Base-by-base conservation (phyloP, 2,797 vertebrate genomes). In the Falco rusticolus region DNA sequence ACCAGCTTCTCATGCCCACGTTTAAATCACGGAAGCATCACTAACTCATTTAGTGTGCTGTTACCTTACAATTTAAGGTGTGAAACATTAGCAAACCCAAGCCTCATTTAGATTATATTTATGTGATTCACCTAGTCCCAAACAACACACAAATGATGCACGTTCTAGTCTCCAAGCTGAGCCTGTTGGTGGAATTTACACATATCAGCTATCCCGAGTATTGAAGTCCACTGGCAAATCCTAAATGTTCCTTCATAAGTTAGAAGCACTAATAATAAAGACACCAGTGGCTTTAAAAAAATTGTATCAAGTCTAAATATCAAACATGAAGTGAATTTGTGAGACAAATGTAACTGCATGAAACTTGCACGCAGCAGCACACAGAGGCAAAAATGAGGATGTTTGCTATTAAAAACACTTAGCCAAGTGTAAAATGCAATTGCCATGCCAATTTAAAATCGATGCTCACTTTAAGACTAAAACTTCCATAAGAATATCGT, bases 21-120 rank as follows among this genome's bases (percentile, higher is more conserved):
- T 84, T 94, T 56, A 95, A 95, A 93, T 89, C 70, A 87, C 14
- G 50, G 75, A 85, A 94, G 71, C 13, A 61, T 82, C 93, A 37
- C 69, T 41, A 87, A 59, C 8, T 80, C 77, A 77, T 43, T 8
- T 33, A 43, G 53, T 17, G 41, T 19, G 65, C 8, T 34, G 59
- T 21, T 48, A 28, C 34, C 54, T 72, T 56, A 47, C 39, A 50
- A 31, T 63, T 96, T 64, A 87, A 77, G 16, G 50, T 77, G 39
- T 37, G 60, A 87, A 91, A 74, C 26, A 81, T 69, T 86, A 79
- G 21, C 24, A 95, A 93, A 94, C 60, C 59, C 63, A 10, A 64
- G 43, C 11, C 50, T 71, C 63, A 89, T 84, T 94, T 86, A 79
- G 37, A 25, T 15, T 68, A 34, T 5, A 56, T 33, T 92, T 81